Percentiles rank a stretch among this genome's conserved stretches.
These are phyloP conservation scores for Antrozous pallidus DNA, from an alignment of 2,797 vertebrate genomes.

Conservation along the genomic window DNA sequence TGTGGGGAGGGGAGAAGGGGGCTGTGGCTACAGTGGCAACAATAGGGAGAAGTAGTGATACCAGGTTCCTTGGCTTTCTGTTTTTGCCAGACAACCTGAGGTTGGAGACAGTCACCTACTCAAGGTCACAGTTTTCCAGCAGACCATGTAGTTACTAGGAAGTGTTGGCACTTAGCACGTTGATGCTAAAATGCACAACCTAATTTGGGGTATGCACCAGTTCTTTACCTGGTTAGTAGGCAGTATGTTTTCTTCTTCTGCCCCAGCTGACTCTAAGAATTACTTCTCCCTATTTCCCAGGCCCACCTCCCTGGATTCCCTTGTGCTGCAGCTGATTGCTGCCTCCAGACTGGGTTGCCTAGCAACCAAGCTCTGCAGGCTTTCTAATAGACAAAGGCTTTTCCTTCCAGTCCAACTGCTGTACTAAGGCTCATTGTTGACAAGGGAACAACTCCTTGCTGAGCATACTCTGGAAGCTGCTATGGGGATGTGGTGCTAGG, in stretches of 20 bases:
- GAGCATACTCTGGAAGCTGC: constrained; percentile 31
- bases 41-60: not conserved
- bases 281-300: constrained; percentile 27
- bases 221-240: not conserved
- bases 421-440: constrained; percentile 80
- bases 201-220: not conserved
- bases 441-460: constrained; percentile 71
- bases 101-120: not conserved
- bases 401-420: constrained; percentile 81
- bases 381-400: constrained; percentile 81
- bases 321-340: constrained; percentile 67
- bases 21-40: not conserved
- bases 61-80: not conserved
- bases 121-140: constrained; percentile 8
- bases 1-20: fast-evolving
- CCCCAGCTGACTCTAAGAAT: constrained; percentile 50
- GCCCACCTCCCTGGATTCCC: constrained; percentile 53
- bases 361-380: constrained; percentile 82
- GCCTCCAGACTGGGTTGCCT: constrained; percentile 82
- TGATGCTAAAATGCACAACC: not conserved
- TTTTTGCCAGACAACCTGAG: not conserved
- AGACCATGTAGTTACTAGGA: not conserved
- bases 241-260: constrained; percentile 17
- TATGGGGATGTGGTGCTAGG: not conserved
- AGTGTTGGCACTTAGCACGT: not conserved